Evolutionary conservation across 2,797 vertebrate genomes (phyloP), one percentile per base, ranked within the genome.

Genomic region (Sarcophilus harrisii): DNA sequence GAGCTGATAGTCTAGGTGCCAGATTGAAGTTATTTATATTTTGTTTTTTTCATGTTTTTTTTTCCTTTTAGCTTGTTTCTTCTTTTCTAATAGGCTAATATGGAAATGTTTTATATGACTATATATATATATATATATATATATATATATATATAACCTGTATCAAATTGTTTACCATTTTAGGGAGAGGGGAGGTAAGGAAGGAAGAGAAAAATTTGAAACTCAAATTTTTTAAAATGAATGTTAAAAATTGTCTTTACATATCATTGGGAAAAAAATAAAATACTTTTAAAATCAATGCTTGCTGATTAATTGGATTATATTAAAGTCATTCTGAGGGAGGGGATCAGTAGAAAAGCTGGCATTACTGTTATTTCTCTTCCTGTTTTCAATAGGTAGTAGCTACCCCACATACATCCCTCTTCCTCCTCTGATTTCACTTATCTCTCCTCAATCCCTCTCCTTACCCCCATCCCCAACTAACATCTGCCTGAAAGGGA

Each of bases 401-500:
- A 60, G 28, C 81, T 59, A n/a, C 66, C n/a, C 38, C 21, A 28
- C 9, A 54, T 58, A 38, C n/a, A 54, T 21, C 49, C 57, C 1
- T 10, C 38, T 81, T 81, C 21, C n/a, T 38, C 16, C 38, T 45
- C 21, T 81, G 73, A 81, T 81, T 81, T 81, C n/a, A 55, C 55
- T 3, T 92, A 73, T 89, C 90, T 57, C 92, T 94, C 91, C 54
- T 29, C 91, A 94, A 57, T 1, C 59, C 73, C 55, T 95, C 28
- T 55, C 30, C 38, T 93, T 58, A 81, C 10, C 14, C 73, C 73
- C 38, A 18, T 16, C 66, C 32, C 66, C n/a, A 81, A 6, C 21
- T 81, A 45, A 81, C 8, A 27, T 45, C 38, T 95, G 21, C 1
- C 27, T 2, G 49, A 91, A 92, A 89, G 27, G 52, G 81, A 1